Conservation (phyloP, 2,113 vertebrate species). For the Microtus richardsoni region DNA sequence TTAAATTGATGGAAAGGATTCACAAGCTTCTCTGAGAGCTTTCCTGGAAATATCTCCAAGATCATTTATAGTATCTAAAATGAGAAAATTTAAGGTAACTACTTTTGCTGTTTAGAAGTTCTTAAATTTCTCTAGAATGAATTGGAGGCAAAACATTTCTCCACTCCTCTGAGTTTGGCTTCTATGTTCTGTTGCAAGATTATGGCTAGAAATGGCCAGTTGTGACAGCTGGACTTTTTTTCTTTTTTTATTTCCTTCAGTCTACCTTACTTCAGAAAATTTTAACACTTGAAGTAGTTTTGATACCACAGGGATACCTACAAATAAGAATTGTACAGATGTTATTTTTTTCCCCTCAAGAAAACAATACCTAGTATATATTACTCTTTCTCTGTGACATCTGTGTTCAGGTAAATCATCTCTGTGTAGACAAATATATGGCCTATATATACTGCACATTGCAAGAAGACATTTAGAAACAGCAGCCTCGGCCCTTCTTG, state of each 20-base stretch:
- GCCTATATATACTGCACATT: no score
- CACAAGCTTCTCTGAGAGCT: not conserved
- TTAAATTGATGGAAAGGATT: not conserved
- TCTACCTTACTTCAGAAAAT: not conserved
- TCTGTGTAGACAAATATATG: no score
- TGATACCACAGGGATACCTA: constrained; percentile 26
- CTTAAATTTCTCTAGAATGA: not conserved
- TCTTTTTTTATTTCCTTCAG: constrained; percentile 17
- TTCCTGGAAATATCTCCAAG: constrained; percentile 5
- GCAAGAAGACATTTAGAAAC: constrained; percentile 63
- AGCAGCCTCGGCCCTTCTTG: constrained; percentile 31
- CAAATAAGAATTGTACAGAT: constrained; percentile 43
- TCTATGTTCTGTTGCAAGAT: constrained; percentile 54
- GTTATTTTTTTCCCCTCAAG: constrained; percentile 63
- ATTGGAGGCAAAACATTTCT: not conserved
- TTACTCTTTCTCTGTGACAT: no score
- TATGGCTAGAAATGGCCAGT: not conserved
- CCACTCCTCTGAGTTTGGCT: not conserved
- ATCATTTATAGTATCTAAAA: not conserved
- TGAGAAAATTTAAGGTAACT: not conserved
- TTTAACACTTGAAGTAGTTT: constrained; percentile 16
- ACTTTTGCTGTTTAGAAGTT: not conserved
- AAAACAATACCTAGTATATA: not conserved
- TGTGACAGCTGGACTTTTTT: not conserved
- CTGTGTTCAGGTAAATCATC: no score